Conservation (phyloP, 2,113 vertebrate genomes). For the Orycteropus afer region DNA sequence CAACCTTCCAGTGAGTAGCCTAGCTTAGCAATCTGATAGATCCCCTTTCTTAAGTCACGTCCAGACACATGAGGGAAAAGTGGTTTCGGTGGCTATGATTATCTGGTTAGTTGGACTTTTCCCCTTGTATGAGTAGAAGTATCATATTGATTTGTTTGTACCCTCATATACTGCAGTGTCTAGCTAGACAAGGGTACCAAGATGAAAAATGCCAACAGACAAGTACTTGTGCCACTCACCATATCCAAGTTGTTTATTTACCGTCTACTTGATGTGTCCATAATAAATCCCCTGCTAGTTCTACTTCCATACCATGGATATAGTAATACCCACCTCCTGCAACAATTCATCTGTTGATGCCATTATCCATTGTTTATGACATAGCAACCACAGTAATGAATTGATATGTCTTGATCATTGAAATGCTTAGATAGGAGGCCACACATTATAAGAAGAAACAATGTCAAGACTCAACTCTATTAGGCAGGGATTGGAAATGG, state of each 20-base stretch:
- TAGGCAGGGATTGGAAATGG: slow-evolving; percentile 33
- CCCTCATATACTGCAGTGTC: neutral
- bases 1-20: neutral
- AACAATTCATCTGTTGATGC: slow-evolving; percentile 28
- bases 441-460: slow-evolving; percentile 56
- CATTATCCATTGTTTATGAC: slow-evolving; percentile 69
- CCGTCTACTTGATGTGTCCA: neutral
- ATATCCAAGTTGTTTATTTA: neutral
- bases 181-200: neutral
- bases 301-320: neutral
- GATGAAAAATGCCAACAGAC: neutral
- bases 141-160: neutral
- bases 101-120: neutral
- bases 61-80: neutral
- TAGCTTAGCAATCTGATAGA: neutral
- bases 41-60: neutral
- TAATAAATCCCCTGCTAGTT: neutral
- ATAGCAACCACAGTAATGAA: slow-evolving; percentile 64
- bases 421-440: slow-evolving; percentile 65
- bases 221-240: neutral
- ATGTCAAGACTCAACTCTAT: slow-evolving; percentile 60
- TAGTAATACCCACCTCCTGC: slow-evolving; percentile 17
- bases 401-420: slow-evolving; percentile 68
- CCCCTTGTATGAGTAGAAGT: neutral
- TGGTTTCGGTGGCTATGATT: neutral